Evolutionary conservation across 2,113 vertebrate genomes (phyloP).

Genomic region (Excalfactoria chinensis): DNA sequence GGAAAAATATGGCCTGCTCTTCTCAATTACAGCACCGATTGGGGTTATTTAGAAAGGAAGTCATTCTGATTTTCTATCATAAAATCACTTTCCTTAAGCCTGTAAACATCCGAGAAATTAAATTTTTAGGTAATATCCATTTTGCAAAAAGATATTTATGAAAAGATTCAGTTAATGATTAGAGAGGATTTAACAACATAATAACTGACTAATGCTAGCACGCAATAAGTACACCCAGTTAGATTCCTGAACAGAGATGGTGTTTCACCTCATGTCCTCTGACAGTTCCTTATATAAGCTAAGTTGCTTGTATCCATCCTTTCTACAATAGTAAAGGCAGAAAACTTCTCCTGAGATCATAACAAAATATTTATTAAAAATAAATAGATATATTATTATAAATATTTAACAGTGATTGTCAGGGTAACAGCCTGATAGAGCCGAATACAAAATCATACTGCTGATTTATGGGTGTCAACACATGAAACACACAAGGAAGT

Average conservation of each 20-base stretch:
- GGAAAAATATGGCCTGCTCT: slow-evolving; percentile 63
- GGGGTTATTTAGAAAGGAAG: slow-evolving; percentile 69
- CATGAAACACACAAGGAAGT: background rate
- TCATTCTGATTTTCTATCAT: slow-evolving; percentile 57
- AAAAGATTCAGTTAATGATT: slow-evolving; percentile 70
- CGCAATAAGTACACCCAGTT: slow-evolving; percentile 22
- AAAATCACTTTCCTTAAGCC: slow-evolving; percentile 65
- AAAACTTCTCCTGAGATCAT: background rate
- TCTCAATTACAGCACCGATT: slow-evolving; percentile 68
- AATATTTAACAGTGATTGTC: background rate
- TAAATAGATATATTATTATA: background rate
- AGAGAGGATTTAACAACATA: slow-evolving; percentile 65
- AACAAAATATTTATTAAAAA: background rate
- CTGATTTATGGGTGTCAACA: background rate
- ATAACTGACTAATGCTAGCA: slow-evolving; percentile 61
- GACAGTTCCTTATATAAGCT: background rate
- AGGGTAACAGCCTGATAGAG: background rate
- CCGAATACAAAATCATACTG: background rate
- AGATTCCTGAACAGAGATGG: slow-evolving; percentile 30
- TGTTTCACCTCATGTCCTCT: slow-evolving; percentile 16
- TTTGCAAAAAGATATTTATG: slow-evolving; percentile 56
- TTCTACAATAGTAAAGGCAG: background rate
- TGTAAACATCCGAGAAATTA: slow-evolving; percentile 74
- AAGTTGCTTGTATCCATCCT: background rate
- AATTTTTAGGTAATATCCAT: slow-evolving; percentile 68